Base-by-base conservation (phyloP, 1,140 invertebrate species). In the Penaeus indicus region DNA sequence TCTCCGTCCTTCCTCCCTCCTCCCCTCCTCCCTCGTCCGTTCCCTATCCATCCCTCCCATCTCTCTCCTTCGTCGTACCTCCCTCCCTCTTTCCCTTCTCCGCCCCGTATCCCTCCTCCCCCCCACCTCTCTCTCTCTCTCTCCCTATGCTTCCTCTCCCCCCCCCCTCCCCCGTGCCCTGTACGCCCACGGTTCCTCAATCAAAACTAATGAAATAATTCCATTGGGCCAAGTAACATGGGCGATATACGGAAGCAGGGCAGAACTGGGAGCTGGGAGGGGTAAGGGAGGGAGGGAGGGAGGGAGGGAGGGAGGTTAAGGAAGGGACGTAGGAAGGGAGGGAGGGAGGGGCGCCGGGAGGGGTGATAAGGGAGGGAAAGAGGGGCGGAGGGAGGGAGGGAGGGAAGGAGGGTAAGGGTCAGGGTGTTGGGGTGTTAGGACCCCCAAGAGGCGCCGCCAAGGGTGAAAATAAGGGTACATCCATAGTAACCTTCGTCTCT, bases 181-280 rank as follows among this genome's bases (percentile, higher is more conserved):
- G 5, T 75, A n/a, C 27, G 27, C 72, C 72, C 42, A 32, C 72
- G 22, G 42, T 75, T 75, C 72, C 27, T 38, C 72, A 75, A 75
- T 75, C 72, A 75, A 75, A 75, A 75, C n/a, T 75, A 75, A 75
- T 75, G 72, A 75, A 75, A 75, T 75, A 75, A 75, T 75, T 75
- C 72, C 42, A 75, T 75, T 75, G 72, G 27, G 72, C 72, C 72
- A 75, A 25, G 72, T 75, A 75, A 75, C 72, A 75, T 75, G 27
- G 72, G 42, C 27, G 72, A 38, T 32, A 32, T 27, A 38, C 72
- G 27, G 72, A 38, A 27, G 42, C 18, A 32, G 42, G 54, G 54
- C 54, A 10, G 72, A 38, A 27, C n/a, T 19, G 5, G 72, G 72
- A 25, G 69, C 0, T 13, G 22, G 21, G 72, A 10, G 27, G 25